Evolutionary conservation across 2,888 invertebrate genomes (phyloP), one percentile per base, ranked within the genome.

Genomic region (Erpobdella octoculata): DNA sequence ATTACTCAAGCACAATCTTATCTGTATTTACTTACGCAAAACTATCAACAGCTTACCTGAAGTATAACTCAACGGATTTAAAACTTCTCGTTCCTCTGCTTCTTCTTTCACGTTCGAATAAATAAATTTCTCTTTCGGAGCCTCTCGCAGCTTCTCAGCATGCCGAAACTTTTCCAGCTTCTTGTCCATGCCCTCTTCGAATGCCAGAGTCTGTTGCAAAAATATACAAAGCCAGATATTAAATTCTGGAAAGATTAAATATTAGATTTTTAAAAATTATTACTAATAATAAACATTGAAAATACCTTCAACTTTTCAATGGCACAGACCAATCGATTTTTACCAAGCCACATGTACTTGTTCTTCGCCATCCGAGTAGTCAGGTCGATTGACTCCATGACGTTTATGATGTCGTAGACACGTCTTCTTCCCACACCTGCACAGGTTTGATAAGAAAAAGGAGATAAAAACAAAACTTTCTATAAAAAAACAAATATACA

Each of bases 321-420:
- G 75, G 88, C 88, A 9, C 85, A 83, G 76, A 84, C 83, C 58
- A 89, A 83, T 74, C 87, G 85, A 66, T 86, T 85, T 70, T 87
- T 87, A 38, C 89, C 89, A 82, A 88, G 88, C 89, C 89, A 89
- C 0, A 86, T 81, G 79, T 89, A 89, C 74, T 87, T 87, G 81
- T 89, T 89, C 81, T 89, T 89, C 64, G 82, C 83, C 18, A 80
- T 73, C 68, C 83, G 87, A 41, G 87, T 87, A 72, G 89, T 88
- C 84, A 89, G 88, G 77, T 89, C 88, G 80, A 89, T 86, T 77
- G 89, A 88, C 81, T 89, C 89, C 74, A 89, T 81, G 71, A 89
- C 88, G 83, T 89, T 89, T 71, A 89, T 88, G 76, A 89, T 89
- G 80, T 89, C 89, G 82, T 89, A 89, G 82, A 89, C 88, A 78